A percentile compares a stretch with the other conserved stretches of the same genome.
Conservation (phyloP, 1,140 invertebrate genomes). For the Goniozus legneri region DNA sequence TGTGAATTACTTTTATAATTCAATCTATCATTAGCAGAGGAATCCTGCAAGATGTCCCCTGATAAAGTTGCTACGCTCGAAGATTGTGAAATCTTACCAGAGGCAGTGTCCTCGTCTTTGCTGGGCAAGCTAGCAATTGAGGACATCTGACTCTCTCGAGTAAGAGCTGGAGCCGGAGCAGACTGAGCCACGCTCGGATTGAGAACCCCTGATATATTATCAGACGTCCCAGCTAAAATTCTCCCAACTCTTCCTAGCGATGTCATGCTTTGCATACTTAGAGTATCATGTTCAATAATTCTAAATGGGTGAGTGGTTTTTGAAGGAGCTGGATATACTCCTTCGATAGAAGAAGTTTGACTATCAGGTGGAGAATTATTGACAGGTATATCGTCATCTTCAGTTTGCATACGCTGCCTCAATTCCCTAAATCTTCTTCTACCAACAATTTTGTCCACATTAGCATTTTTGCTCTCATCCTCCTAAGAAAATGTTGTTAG, state of each 20-base stretch:
- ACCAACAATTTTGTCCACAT: conserved; percentile 49
- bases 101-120: conserved; percentile 47
- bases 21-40: conserved; percentile 34
- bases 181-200: conserved; percentile 27
- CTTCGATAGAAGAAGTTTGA: conserved; percentile 67
- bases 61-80: conserved; percentile 45
- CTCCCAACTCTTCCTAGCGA: conserved; percentile 76
- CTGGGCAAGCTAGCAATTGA: conserved; percentile 42
- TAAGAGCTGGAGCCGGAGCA: conserved; percentile 26
- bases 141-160: conserved; percentile 42
- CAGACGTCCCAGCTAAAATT: conserved; percentile 65
- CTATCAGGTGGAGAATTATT: conserved; percentile 74
- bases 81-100: conserved; percentile 48
- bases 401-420: conserved; percentile 77
- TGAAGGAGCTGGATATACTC: conserved; percentile 53
- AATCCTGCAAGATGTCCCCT: conserved; percentile 40
- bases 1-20: conserved; percentile 32
- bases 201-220: conserved; percentile 52
- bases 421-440: conserved; percentile 76
- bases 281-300: conserved; percentile 81
- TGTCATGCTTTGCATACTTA: conserved; percentile 82
- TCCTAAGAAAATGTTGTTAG: conserved; percentile 50
- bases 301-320: conserved; percentile 72
- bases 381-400: conserved; percentile 68
- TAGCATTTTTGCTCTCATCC: conserved; percentile 34